phyloP scores from a whole-genome alignment of 2,113 vertebrate species.

The Onychorhynchus coronatus region DNA sequence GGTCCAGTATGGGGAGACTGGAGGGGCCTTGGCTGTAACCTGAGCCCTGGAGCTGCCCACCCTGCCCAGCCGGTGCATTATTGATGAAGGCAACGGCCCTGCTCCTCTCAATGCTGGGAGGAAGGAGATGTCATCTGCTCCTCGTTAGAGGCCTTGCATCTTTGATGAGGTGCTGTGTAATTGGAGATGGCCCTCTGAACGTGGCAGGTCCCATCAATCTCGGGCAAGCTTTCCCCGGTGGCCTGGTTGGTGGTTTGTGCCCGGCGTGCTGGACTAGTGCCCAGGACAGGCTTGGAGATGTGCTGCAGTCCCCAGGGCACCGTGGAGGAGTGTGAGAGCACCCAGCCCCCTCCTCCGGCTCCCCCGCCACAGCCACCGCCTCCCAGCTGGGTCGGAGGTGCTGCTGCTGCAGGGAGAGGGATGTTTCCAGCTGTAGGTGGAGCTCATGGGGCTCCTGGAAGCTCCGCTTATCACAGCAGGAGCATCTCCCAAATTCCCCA shows the following conservation, averaged over 20 bases:
- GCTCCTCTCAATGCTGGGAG: neutral
- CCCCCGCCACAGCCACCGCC: neutral
- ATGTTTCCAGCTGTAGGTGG: neutral
- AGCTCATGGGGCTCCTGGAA: neutral
- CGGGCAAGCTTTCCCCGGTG: constrained; percentile 4
- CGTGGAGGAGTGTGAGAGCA: neutral
- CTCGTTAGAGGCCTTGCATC: constrained; percentile 62
- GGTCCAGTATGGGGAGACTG: neutral
- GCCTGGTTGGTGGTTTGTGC: neutral
- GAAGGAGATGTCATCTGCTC: constrained; percentile 45
- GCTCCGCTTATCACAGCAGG: rapidly evolving
- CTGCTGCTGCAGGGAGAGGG: neutral
- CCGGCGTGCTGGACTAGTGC: neutral
- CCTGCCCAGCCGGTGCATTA: neutral
- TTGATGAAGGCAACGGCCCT: constrained; percentile 27
- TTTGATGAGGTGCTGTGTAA: constrained; percentile 62
- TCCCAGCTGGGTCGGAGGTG: neutral
- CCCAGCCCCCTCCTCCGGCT: neutral
- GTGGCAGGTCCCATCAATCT: constrained; percentile 54
- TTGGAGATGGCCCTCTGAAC: constrained; percentile 29
- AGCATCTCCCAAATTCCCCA: rapidly evolving
- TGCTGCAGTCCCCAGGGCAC: neutral
- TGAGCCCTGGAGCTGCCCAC: neutral
- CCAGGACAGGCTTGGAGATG: neutral
- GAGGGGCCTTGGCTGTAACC: neutral